Conservation (phyloP, 2,888 invertebrate genomes). For the Amphipoea oculea region DNA sequence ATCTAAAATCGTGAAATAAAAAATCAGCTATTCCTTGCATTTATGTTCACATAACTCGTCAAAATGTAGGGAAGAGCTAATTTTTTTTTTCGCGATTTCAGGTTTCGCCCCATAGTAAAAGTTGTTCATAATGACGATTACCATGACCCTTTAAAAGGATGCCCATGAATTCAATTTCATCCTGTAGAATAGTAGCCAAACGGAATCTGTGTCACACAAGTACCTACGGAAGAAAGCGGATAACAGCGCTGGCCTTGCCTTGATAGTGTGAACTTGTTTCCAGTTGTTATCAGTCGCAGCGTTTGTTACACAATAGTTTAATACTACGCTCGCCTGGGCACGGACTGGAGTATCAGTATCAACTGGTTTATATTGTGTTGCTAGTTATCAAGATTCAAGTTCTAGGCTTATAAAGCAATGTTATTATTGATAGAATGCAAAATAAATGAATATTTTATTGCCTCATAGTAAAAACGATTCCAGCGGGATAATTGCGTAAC, state of each 20-base stretch:
- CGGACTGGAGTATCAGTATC: slow-evolving; percentile 4
- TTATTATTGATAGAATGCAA: background rate
- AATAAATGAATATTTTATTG: background rate
- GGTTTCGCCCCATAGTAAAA: too few relatives aligned
- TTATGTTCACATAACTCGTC: too few relatives aligned
- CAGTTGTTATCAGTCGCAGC: slow-evolving; percentile 43
- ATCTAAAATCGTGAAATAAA: too few relatives aligned
- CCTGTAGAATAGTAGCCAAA: background rate
- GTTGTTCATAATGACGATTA: too few relatives aligned
- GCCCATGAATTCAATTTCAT: too few relatives aligned
- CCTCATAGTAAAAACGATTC: background rate
- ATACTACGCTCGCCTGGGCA: background rate
- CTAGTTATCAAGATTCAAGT: slow-evolving; percentile 17
- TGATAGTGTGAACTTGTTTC: slow-evolving; percentile 43
- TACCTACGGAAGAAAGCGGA: slow-evolving; percentile 38
- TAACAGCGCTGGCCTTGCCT: slow-evolving; percentile 32
- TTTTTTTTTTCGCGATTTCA: too few relatives aligned
- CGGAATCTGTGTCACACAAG: background rate
- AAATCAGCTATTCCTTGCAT: too few relatives aligned
- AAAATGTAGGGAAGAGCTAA: too few relatives aligned
- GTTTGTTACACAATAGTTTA: slow-evolving; percentile 42
- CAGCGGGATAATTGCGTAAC: background rate
- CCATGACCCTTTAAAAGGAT: too few relatives aligned
- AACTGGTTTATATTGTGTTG: slow-evolving; percentile 20
- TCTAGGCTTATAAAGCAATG: slow-evolving; percentile 5